Conservation (phyloP, 2,888 invertebrate genomes). For the Lasius fuliginosus region DNA sequence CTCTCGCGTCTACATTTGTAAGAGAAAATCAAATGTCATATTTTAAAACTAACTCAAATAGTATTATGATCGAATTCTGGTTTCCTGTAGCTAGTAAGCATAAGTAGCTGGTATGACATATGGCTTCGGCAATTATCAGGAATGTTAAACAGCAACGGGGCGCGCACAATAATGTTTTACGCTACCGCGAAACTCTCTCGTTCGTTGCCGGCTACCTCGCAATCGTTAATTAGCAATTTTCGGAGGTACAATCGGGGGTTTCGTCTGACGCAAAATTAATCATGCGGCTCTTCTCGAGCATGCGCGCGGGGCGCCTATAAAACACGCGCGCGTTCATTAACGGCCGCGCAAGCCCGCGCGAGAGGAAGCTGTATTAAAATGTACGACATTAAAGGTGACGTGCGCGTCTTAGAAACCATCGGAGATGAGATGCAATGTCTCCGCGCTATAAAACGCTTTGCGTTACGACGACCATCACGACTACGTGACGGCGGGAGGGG, state of each 20-base stretch:
- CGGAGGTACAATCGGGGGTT: slow-evolving; percentile 32
- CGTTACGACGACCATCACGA: slow-evolving; percentile 49
- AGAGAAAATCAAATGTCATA: not conserved
- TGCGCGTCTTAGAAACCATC: slow-evolving; percentile 25
- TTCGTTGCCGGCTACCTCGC: slow-evolving; percentile 8
- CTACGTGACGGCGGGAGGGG: not conserved
- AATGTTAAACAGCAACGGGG: slow-evolving; percentile 24
- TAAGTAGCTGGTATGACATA: not conserved
- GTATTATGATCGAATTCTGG: slow-evolving; percentile 5
- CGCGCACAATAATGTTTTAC: slow-evolving; percentile 22
- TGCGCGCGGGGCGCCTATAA: slow-evolving; percentile 17
- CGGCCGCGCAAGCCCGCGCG: slow-evolving; percentile 17
- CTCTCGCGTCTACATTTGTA: not conserved
- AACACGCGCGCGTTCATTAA: slow-evolving; percentile 52
- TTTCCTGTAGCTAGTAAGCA: not conserved
- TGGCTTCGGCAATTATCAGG: not conserved
- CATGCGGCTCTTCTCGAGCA: slow-evolving; percentile 30
- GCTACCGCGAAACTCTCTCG: slow-evolving; percentile 6
- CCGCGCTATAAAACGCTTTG: slow-evolving; percentile 44
- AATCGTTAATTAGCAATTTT: slow-evolving; percentile 52
- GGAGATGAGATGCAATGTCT: slow-evolving; percentile 2
- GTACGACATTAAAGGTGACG: slow-evolving; percentile 44
- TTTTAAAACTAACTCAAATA: not conserved
- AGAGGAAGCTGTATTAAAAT: slow-evolving; percentile 53
- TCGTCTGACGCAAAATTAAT: slow-evolving; percentile 50